Percentiles rank a stretch among this genome's conserved stretches.
Evolutionary conservation across 2,113 vertebrate genomes (phyloP).

Genomic region (Tupaia tana): DNA sequence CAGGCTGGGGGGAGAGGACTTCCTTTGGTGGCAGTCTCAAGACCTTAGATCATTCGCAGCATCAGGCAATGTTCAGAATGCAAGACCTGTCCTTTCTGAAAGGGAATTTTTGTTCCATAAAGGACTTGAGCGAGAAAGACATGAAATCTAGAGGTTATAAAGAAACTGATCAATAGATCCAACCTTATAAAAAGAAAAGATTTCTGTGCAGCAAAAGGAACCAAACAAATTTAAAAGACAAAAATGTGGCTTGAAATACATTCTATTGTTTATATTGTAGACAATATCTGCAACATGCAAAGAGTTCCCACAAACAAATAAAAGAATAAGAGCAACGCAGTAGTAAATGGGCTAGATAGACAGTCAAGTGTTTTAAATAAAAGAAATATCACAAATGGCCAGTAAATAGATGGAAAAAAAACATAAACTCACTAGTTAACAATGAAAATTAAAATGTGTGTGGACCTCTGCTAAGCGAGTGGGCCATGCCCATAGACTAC

Average conservation of each 20-base stretch:
- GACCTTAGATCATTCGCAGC: background rate
- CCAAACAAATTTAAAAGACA: constrained; percentile 44
- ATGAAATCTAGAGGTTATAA: background rate
- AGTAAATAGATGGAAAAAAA: background rate
- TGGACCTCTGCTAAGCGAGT: too few species aligned
- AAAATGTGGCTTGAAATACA: background rate
- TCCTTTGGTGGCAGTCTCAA: background rate
- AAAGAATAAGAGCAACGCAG: background rate
- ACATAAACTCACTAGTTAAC: background rate
- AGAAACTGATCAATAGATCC: background rate
- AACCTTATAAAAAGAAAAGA: constrained; percentile 6
- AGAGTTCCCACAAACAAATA: constrained; percentile 54
- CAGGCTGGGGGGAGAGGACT: background rate
- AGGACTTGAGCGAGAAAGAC: background rate
- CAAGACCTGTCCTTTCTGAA: background rate
- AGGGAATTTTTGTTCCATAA: background rate
- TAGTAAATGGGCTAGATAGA: background rate
- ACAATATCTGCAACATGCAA: background rate
- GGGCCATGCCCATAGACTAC: too few species aligned
- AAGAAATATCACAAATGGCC: background rate
- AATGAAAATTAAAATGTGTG: constrained; percentile 15
- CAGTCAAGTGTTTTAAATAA: constrained; percentile 4
- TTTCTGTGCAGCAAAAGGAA: constrained; percentile 10
- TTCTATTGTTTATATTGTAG: background rate
- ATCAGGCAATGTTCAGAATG: background rate